Evolutionary conservation across 2,888 invertebrate species (phyloP).

Genomic region (Protophormia terraenovae): DNA sequence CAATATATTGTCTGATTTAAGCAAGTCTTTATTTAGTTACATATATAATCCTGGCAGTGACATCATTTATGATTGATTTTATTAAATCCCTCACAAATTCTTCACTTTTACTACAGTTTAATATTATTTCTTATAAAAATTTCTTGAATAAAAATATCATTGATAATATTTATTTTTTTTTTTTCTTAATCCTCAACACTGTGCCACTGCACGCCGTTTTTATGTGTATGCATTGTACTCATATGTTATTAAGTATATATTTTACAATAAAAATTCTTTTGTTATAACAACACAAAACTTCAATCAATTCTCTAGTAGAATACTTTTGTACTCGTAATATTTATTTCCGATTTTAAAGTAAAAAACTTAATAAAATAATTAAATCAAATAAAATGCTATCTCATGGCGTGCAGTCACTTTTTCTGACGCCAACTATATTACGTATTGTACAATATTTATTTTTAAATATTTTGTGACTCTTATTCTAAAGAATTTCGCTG

Average conservation of each 20-base stretch:
- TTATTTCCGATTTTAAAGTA: slow-evolving; percentile 1
- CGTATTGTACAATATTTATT: slow-evolving; percentile 34
- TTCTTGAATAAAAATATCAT: too few species aligned
- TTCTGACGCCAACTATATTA: slow-evolving; percentile 29
- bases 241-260: neutral
- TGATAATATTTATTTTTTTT: neutral
- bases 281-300: neutral
- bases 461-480: slow-evolving; percentile 28
- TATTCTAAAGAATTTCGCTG: slow-evolving; percentile 12
- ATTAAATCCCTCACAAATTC: too few species aligned
- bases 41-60: too few species aligned
- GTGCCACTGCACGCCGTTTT: too few species aligned
- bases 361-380: neutral
- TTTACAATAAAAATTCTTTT: neutral
- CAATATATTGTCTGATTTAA: too few species aligned
- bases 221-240: neutral
- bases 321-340: neutral
- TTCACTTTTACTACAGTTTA: too few species aligned
- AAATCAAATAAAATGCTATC: neutral
- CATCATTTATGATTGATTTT: too few species aligned
- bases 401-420: neutral
- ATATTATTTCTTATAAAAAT: too few species aligned
- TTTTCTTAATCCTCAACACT: too few species aligned
- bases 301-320: neutral
- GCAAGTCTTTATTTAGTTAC: too few species aligned